Conservation (phyloP, 2,888 invertebrate species). For the Xestia ashworthii region DNA sequence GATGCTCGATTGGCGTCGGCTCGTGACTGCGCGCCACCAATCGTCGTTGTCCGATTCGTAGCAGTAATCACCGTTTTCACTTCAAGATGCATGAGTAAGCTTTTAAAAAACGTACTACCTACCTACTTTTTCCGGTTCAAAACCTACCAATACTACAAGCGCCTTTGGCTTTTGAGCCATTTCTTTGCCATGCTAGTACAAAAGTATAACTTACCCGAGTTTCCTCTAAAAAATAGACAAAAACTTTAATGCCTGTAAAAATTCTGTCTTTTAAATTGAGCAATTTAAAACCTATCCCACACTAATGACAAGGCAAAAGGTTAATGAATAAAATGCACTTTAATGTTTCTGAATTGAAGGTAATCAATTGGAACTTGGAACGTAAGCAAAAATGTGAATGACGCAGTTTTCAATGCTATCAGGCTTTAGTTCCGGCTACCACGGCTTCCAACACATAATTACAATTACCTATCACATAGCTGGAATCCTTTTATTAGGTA, state of each 20-base stretch:
- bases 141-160: not conserved
- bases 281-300: constrained; percentile 15
- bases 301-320: constrained; percentile 26
- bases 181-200: not conserved
- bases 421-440: constrained; percentile 35
- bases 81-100: constrained; percentile 71
- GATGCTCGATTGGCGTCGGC: constrained; percentile 73
- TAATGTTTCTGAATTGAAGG: constrained; percentile 30
- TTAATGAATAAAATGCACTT: constrained; percentile 47
- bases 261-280: constrained; percentile 8
- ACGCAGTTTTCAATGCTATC: constrained; percentile 45
- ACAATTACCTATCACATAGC: constrained; percentile 18
- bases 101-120: constrained; percentile 36
- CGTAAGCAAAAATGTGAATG: constrained; percentile 40
- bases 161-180: not conserved
- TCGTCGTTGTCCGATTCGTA: constrained; percentile 69
- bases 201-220: not conserved
- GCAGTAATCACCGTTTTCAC: constrained; percentile 77
- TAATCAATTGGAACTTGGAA: constrained; percentile 42
- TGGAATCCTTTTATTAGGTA: constrained; percentile 9
- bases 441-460: constrained; percentile 20
- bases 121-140: constrained; percentile 15
- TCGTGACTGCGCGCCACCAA: constrained; percentile 64
- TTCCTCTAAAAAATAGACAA: not conserved
- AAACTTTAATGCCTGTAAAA: not conserved